phyloP scores from a whole-genome alignment of 2,113 vertebrate genomes.

The Tachuris rubrigastra region DNA sequence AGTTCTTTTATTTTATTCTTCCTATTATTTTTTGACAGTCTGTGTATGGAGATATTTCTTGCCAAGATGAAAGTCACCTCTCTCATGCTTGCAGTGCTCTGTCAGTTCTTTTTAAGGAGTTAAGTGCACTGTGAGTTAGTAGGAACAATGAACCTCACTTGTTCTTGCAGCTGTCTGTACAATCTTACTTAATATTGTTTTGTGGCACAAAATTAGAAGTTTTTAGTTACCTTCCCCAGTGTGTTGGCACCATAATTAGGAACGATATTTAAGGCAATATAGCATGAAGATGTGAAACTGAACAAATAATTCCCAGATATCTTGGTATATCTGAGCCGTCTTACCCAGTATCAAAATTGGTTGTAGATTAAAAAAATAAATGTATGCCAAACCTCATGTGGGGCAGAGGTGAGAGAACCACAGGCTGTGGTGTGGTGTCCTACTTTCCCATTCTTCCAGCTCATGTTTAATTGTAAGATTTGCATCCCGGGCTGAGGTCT shows the following conservation, averaged over 20 bases:
- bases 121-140: slow-evolving; percentile 51
- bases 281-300: neutral
- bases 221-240: neutral
- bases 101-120: slow-evolving; percentile 47
- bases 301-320: neutral
- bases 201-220: neutral
- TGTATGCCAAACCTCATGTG: neutral
- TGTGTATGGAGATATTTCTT: slow-evolving; percentile 63
- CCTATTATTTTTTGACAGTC: slow-evolving; percentile 56
- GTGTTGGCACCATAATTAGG: neutral
- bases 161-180: slow-evolving; percentile 3
- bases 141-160: slow-evolving; percentile 7
- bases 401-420: neutral
- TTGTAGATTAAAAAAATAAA: neutral
- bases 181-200: neutral
- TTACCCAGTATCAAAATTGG: neutral
- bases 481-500: neutral
- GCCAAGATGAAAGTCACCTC: slow-evolving; percentile 63
- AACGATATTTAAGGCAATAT: neutral
- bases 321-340: neutral
- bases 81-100: slow-evolving; percentile 31
- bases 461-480: slow-evolving; percentile 8
- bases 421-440: neutral
- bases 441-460: slow-evolving; percentile 2
- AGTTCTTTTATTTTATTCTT: slow-evolving; percentile 28